These are phyloP conservation scores for Heliconius aoede DNA, from an alignment of 2,888 invertebrate genomes.

Conservation along the genomic window DNA sequence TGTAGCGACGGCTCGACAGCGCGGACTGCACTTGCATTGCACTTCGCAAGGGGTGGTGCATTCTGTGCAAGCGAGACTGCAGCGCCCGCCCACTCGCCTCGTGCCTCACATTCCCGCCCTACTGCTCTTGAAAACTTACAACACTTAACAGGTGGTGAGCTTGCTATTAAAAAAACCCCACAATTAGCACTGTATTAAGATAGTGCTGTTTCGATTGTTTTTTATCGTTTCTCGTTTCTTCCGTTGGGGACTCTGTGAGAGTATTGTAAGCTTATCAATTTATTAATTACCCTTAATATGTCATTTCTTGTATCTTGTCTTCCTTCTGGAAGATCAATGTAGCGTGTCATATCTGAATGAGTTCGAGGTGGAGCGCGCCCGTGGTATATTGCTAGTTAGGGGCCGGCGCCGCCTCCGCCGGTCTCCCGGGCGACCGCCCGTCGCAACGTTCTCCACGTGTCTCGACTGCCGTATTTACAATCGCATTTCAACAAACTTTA, in stretches of 20 bases:
- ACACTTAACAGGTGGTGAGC: slow-evolving; percentile 52
- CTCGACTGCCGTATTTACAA: slow-evolving; percentile 42
- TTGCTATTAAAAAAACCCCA: slow-evolving; percentile 37
- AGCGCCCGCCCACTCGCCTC: slow-evolving; percentile 81
- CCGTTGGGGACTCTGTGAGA: background rate
- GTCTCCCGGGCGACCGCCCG: slow-evolving; percentile 75
- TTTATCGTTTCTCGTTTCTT: background rate
- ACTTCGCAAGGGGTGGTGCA: slow-evolving; percentile 77
- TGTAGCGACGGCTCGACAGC: slow-evolving; percentile 63
- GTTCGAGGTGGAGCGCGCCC: slow-evolving; percentile 47
- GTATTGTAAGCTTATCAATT: background rate
- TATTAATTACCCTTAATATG: background rate
- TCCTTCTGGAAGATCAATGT: slow-evolving; percentile 36
- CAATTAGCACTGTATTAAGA: slow-evolving; percentile 38
- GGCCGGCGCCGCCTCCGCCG: slow-evolving; percentile 63
- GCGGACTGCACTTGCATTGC: slow-evolving; percentile 74
- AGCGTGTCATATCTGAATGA: slow-evolving; percentile 47
- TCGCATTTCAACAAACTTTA: slow-evolving; percentile 50
- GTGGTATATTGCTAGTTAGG: slow-evolving; percentile 45
- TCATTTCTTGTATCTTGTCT: background rate
- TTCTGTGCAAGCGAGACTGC: slow-evolving; percentile 82
- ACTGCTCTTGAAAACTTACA: slow-evolving; percentile 69
- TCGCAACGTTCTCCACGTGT: slow-evolving; percentile 57
- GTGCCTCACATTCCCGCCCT: slow-evolving; percentile 83
- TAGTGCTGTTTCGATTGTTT: background rate